phyloP scores from a whole-genome alignment of 1,140 invertebrate genomes.

The Zaprionus lachaisei region DNA sequence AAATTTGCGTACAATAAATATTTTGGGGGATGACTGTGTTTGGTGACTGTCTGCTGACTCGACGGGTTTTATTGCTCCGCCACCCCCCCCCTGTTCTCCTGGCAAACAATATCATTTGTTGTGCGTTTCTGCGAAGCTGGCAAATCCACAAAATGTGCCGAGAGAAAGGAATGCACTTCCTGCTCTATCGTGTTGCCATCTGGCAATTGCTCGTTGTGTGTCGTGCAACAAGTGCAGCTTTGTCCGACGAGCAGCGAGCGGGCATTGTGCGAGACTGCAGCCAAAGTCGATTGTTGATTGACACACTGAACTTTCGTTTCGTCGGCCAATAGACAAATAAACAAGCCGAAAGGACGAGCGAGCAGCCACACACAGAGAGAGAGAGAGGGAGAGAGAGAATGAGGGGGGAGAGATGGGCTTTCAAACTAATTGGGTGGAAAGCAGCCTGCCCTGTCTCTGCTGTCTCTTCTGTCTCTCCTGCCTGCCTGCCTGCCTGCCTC shows the following conservation, averaged over 20 bases:
- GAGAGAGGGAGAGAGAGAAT: background rate
- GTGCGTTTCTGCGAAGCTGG: constrained; percentile 58
- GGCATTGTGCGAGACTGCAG: constrained; percentile 9
- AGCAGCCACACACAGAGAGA: background rate
- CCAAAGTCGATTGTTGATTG: constrained; percentile 44
- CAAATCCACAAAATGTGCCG: constrained; percentile 29
- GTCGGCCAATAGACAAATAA: constrained; percentile 40
- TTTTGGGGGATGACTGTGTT: constrained; percentile 56
- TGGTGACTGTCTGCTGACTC: constrained; percentile 57
- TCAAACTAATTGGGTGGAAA: constrained; percentile 73
- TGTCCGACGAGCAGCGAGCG: constrained; percentile 8
- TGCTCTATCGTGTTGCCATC: background rate
- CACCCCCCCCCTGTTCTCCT: constrained; percentile 11
- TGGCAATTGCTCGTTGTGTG: background rate
- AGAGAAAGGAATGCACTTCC: background rate
- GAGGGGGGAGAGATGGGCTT: constrained; percentile 15
- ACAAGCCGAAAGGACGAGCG: constrained; percentile 22
- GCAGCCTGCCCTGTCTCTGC: background rate
- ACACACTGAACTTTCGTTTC: constrained; percentile 50
- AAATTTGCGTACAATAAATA: constrained; percentile 31
- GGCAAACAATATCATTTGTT: constrained; percentile 45
- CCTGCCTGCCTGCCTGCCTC: background rate
- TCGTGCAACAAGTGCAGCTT: constrained; percentile 41
- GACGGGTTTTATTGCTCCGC: constrained; percentile 67
- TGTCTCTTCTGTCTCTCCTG: background rate